phyloP scores from a whole-genome alignment of 2,797 vertebrate species.

The Vultur gryphus region DNA sequence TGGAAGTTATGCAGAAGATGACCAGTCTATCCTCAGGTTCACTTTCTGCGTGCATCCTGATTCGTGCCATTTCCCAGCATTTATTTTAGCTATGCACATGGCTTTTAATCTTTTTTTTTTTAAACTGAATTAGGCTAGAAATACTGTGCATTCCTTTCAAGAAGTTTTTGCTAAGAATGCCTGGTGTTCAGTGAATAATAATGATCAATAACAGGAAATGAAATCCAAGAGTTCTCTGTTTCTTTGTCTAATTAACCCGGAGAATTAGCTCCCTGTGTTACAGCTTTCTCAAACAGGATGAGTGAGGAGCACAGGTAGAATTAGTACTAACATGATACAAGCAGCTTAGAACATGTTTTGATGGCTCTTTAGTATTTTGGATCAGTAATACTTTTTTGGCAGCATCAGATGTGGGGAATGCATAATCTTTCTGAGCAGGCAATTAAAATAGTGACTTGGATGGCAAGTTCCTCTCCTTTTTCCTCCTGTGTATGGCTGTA shows the following conservation, averaged over 20 bases:
- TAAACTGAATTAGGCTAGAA: not conserved
- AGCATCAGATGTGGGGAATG: slow-evolving; percentile 32
- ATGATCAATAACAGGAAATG: not conserved
- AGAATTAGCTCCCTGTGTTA: not conserved
- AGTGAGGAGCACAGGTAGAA: not conserved
- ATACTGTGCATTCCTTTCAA: not conserved
- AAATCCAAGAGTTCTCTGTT: not conserved
- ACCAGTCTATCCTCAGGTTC: not conserved
- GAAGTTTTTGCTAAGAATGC: not conserved
- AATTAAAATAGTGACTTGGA: slow-evolving; percentile 69
- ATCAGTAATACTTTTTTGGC: slow-evolving; percentile 36
- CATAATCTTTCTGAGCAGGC: slow-evolving; percentile 45
- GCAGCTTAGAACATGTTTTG: not conserved
- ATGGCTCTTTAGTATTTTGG: slow-evolving; percentile 30
- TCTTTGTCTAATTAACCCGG: slow-evolving; percentile 5
- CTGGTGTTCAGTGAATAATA: not conserved
- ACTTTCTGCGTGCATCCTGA: not conserved
- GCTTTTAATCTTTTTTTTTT: not conserved
- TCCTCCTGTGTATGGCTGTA: slow-evolving; percentile 35
- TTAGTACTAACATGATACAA: not conserved
- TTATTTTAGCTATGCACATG: not conserved
- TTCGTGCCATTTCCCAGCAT: not conserved
- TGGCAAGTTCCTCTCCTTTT: slow-evolving; percentile 48
- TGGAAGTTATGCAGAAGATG: not conserved
- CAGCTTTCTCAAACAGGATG: not conserved